Base-by-base conservation (phyloP, 2,113 vertebrate species). In the Pao palembangensis region DNA sequence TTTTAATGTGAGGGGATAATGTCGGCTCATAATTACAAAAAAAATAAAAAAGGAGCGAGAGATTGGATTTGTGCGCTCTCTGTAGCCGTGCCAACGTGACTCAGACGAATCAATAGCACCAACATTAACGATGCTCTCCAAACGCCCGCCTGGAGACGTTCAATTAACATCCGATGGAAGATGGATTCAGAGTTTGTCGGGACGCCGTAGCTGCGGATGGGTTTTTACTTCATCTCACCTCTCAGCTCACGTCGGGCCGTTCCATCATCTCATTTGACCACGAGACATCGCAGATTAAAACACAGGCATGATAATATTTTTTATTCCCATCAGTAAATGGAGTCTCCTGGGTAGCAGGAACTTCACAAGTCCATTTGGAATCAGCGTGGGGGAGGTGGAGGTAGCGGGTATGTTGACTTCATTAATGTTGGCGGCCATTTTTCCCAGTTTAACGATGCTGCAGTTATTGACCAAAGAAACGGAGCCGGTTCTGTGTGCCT, bases 1-100 rank as follows among this genome's bases (percentile, higher is more conserved):
- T 70, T 67, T 82, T 82, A 76, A 85, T 78, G 75, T 64, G 34
- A 23, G 67, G 48, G 69, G 76, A 78, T 82, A 76, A 80, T 83
- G 81, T 79, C 74, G 71, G 55, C 18, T 58, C 6, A 55, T 78
- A 81, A 84, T 82, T 81, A 76, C 55, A 59, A 69, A 73, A 75
- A 61, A 68, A 70, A 62, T 23, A 25, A 44, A 31, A 34, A 44
- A 15, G 12, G 21, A 25, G 4, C 3, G 53, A 8, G 47, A 69
- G 61, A 78, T 78, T 79, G 77, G 73, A 84, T 87, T 69, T 69
- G 71, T 67, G 63, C 61, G 47, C 64, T 61, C 68, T 70, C 50
- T 66, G 66, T 67, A 67, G 56, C 15, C 1, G 47, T 61, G 66
- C 64, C 49, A 73, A 43, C 61, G 75, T 75, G 75, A 58, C 64